Evolutionary conservation across 2,888 invertebrate species (phyloP).

Genomic region (Candidula unifasciata): DNA sequence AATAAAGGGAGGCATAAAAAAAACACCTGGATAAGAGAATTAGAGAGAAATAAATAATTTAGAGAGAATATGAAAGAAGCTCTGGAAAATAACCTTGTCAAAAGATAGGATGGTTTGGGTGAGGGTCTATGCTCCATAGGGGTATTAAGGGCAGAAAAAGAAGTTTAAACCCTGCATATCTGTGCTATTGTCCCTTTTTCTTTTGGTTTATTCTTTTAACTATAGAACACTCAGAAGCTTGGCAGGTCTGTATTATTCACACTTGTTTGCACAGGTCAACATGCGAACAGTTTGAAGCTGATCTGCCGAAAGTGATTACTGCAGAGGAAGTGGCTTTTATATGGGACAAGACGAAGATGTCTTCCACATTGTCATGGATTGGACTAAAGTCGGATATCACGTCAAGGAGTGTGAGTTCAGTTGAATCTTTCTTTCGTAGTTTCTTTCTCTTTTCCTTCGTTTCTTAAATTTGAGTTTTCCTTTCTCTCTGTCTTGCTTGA

Average conservation of each 20-base stretch:
- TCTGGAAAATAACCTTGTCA: too few species aligned
- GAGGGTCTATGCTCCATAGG: too few species aligned
- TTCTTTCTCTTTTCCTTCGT: neutral
- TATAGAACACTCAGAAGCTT: neutral
- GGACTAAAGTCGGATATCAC: conserved; percentile 11
- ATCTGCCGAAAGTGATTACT: conserved; percentile 52
- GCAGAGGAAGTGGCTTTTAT: conserved; percentile 29
- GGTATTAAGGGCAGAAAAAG: too few species aligned
- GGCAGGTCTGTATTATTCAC: neutral
- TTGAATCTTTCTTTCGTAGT: neutral
- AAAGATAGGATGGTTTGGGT: too few species aligned
- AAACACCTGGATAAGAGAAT: too few species aligned
- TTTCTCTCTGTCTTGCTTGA: neutral
- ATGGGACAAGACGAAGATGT: conserved; percentile 35
- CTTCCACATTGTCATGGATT: conserved; percentile 14
- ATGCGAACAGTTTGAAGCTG: conserved; percentile 56
- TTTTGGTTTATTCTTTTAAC: neutral
- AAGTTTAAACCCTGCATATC: too few species aligned
- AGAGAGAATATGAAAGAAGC: too few species aligned
- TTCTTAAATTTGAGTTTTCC: too few species aligned
- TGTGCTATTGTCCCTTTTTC: neutral
- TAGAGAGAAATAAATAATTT: too few species aligned
- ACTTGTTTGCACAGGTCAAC: conserved; percentile 49
- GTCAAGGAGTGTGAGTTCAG: conserved; percentile 1
- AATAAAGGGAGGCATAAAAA: too few species aligned